Evolutionary conservation across 2,888 invertebrate species (phyloP).

Genomic region (Eledone cirrhosa): DNA sequence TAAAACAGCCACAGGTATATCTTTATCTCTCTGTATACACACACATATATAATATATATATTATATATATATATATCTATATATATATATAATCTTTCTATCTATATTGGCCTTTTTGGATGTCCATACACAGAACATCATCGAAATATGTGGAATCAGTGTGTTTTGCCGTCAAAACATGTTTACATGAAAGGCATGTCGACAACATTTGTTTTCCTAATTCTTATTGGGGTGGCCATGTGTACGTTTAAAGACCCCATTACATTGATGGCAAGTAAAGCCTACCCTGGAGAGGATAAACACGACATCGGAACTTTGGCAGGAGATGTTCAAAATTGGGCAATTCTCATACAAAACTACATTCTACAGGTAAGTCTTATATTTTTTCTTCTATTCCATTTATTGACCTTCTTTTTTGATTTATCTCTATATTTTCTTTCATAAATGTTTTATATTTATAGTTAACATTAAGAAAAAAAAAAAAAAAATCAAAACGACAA

Average conservation of each 20-base stretch:
- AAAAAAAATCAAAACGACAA: no score
- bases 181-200: not conserved
- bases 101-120: no score
- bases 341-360: constrained; percentile 67
- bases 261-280: not conserved
- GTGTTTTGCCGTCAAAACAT: not conserved
- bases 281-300: constrained; percentile 54
- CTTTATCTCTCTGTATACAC: no score
- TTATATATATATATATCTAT: no score
- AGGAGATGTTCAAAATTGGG: constrained; percentile 69
- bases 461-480: no score
- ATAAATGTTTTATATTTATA: no score
- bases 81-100: no score
- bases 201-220: not conserved
- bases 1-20: no score
- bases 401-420: not conserved
- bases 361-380: constrained; percentile 62
- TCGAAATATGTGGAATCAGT: not conserved
- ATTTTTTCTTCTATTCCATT: not conserved
- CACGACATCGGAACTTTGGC: constrained; percentile 58
- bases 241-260: not conserved
- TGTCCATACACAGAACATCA: not conserved
- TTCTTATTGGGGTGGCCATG: not conserved
- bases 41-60: no score
- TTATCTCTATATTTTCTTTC: not conserved